Percentiles rank a stretch among this genome's conserved stretches.
These are phyloP conservation scores for Parasteatoda tepidariorum DNA, from an alignment of 1,140 invertebrate species.

Conservation along the genomic window DNA sequence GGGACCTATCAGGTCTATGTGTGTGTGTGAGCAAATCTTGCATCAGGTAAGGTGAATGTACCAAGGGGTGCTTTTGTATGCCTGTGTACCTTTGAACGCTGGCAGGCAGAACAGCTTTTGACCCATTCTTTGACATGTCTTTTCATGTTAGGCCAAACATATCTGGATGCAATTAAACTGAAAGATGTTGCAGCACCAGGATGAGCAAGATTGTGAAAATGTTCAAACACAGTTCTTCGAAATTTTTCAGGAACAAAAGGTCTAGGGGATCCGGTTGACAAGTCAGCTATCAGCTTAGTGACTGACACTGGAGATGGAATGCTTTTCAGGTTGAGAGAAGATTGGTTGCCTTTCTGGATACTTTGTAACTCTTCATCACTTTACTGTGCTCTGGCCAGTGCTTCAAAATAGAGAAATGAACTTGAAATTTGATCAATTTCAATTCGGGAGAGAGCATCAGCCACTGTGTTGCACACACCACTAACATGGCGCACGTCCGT, in stretches of 20 bases:
- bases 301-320: too few species aligned
- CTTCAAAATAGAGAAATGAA: too few species aligned
- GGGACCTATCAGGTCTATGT: background rate
- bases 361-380: too few species aligned
- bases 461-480: conserved; percentile 65
- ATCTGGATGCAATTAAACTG: background rate
- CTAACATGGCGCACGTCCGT: conserved; percentile 67
- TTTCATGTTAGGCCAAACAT: background rate
- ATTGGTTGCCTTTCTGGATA: too few species aligned
- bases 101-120: background rate
- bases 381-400: too few species aligned
- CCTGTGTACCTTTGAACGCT: background rate
- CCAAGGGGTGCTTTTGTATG: background rate
- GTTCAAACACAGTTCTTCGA: background rate
- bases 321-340: too few species aligned
- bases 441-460: conserved; percentile 35
- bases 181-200: background rate
- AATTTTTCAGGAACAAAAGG: background rate
- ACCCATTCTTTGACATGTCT: background rate
- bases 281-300: background rate
- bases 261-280: background rate
- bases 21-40: conserved; percentile 2
- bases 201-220: background rate
- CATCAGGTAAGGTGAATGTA: background rate
- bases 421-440: background rate